Evolutionary conservation across 2,888 invertebrate genomes (phyloP).

Genomic region (Endotricha flammealis): DNA sequence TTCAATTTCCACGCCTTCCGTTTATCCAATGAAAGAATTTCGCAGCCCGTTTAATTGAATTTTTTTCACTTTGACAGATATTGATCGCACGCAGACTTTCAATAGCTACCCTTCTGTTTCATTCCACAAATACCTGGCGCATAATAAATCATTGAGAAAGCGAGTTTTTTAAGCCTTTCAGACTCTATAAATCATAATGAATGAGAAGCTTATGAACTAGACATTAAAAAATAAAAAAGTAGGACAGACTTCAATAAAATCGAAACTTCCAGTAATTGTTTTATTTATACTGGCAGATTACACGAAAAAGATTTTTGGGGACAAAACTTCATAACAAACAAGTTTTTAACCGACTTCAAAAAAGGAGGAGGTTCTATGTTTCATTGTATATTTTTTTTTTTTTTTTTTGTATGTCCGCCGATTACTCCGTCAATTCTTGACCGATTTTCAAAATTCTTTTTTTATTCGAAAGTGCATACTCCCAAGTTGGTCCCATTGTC

Average conservation of each 20-base stretch:
- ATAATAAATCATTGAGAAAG: slow-evolving; percentile 56
- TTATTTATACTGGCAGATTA: no score
- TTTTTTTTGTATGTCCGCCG: no score
- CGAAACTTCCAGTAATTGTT: not conserved
- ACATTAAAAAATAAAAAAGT: not conserved
- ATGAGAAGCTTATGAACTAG: not conserved
- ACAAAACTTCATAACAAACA: not conserved
- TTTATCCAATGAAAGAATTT: slow-evolving; percentile 61
- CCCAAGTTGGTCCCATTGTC: no score
- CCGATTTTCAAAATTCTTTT: no score
- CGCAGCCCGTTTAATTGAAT: slow-evolving; percentile 61
- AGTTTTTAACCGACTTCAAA: not conserved
- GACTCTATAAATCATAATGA: not conserved
- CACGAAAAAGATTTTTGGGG: no score
- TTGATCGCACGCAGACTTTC: slow-evolving; percentile 58
- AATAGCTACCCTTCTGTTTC: slow-evolving; percentile 58
- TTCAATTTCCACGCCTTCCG: slow-evolving; percentile 62
- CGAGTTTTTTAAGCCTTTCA: not conserved
- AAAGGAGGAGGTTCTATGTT: no score
- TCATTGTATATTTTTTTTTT: no score
- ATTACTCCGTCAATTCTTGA: no score
- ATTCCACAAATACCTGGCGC: slow-evolving; percentile 56
- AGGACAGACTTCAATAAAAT: not conserved
- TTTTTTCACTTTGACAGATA: slow-evolving; percentile 66
- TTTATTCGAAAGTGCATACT: no score